Evolutionary conservation across 1,140 invertebrate species (phyloP).

Genomic region (Eueides isabella): DNA sequence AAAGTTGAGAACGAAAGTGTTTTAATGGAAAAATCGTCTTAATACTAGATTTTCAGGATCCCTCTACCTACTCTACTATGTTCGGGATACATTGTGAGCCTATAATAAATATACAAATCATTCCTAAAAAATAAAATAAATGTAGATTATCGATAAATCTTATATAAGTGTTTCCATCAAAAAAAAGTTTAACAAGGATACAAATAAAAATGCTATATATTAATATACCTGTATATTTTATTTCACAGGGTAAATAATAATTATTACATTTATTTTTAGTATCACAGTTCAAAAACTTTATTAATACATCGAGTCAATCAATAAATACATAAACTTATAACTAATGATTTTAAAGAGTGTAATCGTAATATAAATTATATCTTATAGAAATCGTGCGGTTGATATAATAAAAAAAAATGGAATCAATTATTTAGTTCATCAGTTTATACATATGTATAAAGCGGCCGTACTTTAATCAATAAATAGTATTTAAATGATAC

Average conservation of each 20-base stretch:
- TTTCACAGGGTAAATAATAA: conserved; percentile 32
- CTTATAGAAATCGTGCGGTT: conserved; percentile 14
- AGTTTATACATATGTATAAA: background rate
- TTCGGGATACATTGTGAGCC: too few species aligned
- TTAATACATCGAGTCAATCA: conserved; percentile 40
- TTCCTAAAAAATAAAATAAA: too few species aligned
- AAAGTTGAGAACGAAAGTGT: too few species aligned
- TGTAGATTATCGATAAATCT: too few species aligned
- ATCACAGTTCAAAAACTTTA: conserved; percentile 46
- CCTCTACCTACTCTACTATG: too few species aligned
- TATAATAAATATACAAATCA: too few species aligned
- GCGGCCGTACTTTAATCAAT: background rate
- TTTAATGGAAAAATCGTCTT: too few species aligned
- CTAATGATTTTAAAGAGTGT: conserved; percentile 28
- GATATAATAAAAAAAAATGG: background rate
- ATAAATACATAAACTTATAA: conserved; percentile 30
- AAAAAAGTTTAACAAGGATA: background rate
- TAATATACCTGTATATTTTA: conserved; percentile 37
- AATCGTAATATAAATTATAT: conserved; percentile 9
- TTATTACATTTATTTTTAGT: conserved; percentile 44
- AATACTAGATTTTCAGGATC: too few species aligned
- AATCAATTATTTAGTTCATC: background rate
- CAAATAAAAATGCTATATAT: background rate
- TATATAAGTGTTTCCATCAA: too few species aligned
- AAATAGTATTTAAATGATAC: background rate